These are phyloP conservation scores for Leuctra nigra DNA, from an alignment of 2,888 invertebrate genomes.

Conservation along the genomic window DNA sequence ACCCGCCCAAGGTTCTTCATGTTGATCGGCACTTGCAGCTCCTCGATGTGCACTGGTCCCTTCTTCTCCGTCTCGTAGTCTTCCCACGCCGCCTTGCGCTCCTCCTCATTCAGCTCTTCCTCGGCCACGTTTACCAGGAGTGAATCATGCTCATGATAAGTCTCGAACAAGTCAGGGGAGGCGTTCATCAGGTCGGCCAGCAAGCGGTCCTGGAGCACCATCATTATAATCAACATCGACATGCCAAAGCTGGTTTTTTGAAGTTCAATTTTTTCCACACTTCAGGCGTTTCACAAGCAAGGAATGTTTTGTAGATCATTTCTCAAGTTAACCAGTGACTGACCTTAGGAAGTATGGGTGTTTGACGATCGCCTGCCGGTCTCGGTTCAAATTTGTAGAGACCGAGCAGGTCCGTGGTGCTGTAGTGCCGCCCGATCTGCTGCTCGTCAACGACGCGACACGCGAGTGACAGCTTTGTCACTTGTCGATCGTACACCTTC, in stretches of 20 bases:
- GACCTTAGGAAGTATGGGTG: conserved; percentile 71
- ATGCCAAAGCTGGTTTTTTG: too few relatives aligned
- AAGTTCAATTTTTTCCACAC: too few relatives aligned
- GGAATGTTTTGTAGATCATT: too few relatives aligned
- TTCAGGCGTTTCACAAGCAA: too few relatives aligned
- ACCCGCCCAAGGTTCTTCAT: too few relatives aligned
- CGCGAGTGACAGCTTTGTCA: conserved; percentile 91
- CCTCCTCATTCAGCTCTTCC: conserved; percentile 89
- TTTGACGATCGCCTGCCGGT: too few relatives aligned
- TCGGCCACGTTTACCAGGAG: conserved; percentile 85
- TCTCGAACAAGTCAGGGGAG: conserved; percentile 67
- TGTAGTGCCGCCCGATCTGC: conserved; percentile 95
- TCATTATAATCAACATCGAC: too few relatives aligned
- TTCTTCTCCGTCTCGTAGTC: conserved; percentile 83
- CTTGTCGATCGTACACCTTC: conserved; percentile 95
- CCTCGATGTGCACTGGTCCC: too few relatives aligned
- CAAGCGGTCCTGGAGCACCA: conserved; percentile 67
- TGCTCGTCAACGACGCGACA: conserved; percentile 96
- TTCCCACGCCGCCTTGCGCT: conserved; percentile 91
- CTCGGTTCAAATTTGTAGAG: conserved; percentile 73
- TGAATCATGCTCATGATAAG: conserved; percentile 94
- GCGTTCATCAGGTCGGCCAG: conserved; percentile 78
- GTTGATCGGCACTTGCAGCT: too few relatives aligned
- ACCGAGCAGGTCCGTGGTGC: conserved; percentile 85
- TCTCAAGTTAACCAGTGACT: background rate